A percentile compares a stretch with the other conserved stretches of the same genome.
Conservation (phyloP, 1,140 invertebrate genomes). For the Saccostrea echinata region DNA sequence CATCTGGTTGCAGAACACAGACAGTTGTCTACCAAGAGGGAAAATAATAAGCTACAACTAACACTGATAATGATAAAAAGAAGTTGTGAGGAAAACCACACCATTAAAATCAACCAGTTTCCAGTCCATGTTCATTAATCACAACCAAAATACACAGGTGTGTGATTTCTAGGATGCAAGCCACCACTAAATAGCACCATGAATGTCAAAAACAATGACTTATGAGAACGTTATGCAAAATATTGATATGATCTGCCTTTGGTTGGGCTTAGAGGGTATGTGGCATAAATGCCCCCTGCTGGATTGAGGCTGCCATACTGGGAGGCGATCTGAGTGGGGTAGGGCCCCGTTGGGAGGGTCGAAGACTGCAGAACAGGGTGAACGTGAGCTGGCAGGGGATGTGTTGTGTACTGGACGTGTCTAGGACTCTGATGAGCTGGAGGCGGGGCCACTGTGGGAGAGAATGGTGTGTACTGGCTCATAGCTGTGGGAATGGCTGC, state of each 20-base stretch:
- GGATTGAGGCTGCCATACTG: slow-evolving; percentile 68
- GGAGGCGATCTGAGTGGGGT: slow-evolving; percentile 80
- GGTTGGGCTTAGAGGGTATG: slow-evolving; percentile 77
- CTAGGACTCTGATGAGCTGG: slow-evolving; percentile 92
- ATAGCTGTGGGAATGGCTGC: slow-evolving; percentile 68
- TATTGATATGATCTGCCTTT: slow-evolving; percentile 77
- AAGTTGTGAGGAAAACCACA: slow-evolving; percentile 17
- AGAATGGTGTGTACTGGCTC: slow-evolving; percentile 77
- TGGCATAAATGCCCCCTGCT: slow-evolving; percentile 71
- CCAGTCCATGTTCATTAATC: slow-evolving; percentile 9
- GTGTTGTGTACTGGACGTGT: slow-evolving; percentile 87
- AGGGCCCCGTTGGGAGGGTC: slow-evolving; percentile 68
- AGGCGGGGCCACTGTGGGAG: slow-evolving; percentile 87
- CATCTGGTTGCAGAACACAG: not conserved
- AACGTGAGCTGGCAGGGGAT: slow-evolving; percentile 92
- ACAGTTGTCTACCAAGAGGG: not conserved
- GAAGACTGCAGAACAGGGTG: slow-evolving; percentile 85
- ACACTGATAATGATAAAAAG: slow-evolving; percentile 27
- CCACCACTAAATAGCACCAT: slow-evolving; percentile 36
- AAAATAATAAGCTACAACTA: slow-evolving; percentile 19
- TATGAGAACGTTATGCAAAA: slow-evolving; percentile 64
- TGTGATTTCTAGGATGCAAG: slow-evolving; percentile 23
- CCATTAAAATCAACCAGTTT: slow-evolving; percentile 35
- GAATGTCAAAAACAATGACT: slow-evolving; percentile 26
- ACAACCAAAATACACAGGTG: slow-evolving; percentile 31